These are phyloP conservation scores for Psephotus haematonotus DNA, from an alignment of 2,113 vertebrate genomes.

Conservation along the genomic window DNA sequence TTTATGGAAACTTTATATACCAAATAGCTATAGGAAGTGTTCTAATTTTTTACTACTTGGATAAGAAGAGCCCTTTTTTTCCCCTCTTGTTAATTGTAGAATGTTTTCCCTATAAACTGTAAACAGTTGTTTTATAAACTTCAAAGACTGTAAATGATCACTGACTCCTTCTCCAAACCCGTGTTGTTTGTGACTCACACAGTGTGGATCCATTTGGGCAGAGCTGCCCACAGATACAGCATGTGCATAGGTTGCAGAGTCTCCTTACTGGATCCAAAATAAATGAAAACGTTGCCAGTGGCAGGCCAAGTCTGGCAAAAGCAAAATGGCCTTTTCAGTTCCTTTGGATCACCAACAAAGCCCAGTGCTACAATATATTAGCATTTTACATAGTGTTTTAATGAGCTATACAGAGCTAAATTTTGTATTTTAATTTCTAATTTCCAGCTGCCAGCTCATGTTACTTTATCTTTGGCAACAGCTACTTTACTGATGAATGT, in stretches of 20 bases:
- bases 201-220: not conserved
- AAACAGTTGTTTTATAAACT: constrained; percentile 29
- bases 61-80: not conserved
- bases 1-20: constrained; percentile 4
- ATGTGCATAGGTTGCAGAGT: not conserved
- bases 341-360: constrained; percentile 32
- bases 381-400: not conserved
- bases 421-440: not conserved
- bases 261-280: not conserved
- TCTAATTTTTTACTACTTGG: not conserved
- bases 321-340: not conserved
- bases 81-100: not conserved
- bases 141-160: constrained; percentile 23
- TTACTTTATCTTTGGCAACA: constrained; percentile 32
- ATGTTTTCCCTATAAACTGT: not conserved
- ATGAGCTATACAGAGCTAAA: not conserved
- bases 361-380: not conserved
- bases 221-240: not conserved
- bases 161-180: not conserved
- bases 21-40: not conserved
- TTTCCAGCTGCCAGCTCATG: not conserved
- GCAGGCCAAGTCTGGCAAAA: not conserved
- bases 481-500: constrained; percentile 11
- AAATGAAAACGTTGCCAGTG: not conserved
- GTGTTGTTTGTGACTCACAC: not conserved